Base-by-base conservation (phyloP, 2,888 invertebrate genomes). In the Drosophila limbata region DNA sequence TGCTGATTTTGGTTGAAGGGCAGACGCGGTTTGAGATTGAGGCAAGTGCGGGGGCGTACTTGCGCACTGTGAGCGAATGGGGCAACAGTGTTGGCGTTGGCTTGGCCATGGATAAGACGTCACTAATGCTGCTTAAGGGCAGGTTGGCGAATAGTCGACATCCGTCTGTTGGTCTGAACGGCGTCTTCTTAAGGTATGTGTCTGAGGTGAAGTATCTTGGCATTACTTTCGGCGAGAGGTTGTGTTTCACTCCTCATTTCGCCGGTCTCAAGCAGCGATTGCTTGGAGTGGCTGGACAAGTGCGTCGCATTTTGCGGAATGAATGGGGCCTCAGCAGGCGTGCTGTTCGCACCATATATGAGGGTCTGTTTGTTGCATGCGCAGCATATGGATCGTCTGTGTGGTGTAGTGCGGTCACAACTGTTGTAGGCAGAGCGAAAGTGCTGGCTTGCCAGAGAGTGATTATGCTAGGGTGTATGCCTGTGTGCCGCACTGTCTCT, bases 81-180 rank as follows among this genome's bases (percentile, higher is more conserved):
- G 55, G 63, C 6, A 15, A 42, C 4, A 25, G 42, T 42, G 61
- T 64, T 9, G 69, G 50, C 9, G 73, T 71, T 10, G 15, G 31
- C 10, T 19, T 72, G 17, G 40, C 67, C n/a, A n/a, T n/a, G n/a
- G n/a, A n/a, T n/a, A n/a, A n/a, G n/a, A n/a, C n/a, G n/a, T n/a
- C n/a, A n/a, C 5, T 40, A 40, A 70, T 73, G 65, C 45, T 73
- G 35, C 35, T 73, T 2, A 73, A 65, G 55, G 69, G 68, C 33
- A 65, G 31, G 31, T 50, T 67, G 51, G 28, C 39, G 2, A 4
- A 25, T 13, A 31, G 31, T 55, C 55, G 44, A 9, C 40, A 1
- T 40, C 56, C 61, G 0, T 4, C 10, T n/a, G 35, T 68, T 9
- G n/a, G 57, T 4, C 6, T 57, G 4, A 44, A 52, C n/a, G 44